Base-by-base conservation (phyloP, 1,140 invertebrate species). In the Elymnias hypermnestra region DNA sequence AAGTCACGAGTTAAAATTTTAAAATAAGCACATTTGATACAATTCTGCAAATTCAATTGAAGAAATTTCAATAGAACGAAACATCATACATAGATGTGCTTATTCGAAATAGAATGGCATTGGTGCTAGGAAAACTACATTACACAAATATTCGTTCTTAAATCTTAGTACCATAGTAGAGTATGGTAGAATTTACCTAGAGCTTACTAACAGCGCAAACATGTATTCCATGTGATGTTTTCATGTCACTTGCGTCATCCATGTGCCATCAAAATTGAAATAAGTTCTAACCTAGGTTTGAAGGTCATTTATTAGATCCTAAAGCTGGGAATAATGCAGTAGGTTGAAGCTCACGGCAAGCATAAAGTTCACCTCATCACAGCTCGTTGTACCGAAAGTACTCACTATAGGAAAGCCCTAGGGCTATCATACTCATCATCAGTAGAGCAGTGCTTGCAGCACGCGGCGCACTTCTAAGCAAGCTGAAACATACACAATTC, bases 381-480 rank as follows among this genome's bases (percentile, higher is more conserved):
- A 74, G 66, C 33, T 72, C 70, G 67, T 71, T 70, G 70, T 69
- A 56, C 43, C 57, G 65, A 53, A 38, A 63, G 57, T 66, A 67
- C 57, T 45, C 46, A 51, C 39, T 49, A 55, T 37, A 41, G 42
- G 13, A 26, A 44, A 25, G 39, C 40, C 43, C 47, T 53, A 53
- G 45, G 53, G 63, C 45, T 47, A 57, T 63, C 70, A 64, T 67
- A 39, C 55, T 68, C 48, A 61, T 69, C 72, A 76, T 68, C 56
- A 55, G 67, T 77, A 76, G 74, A 69, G 69, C 72, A 65, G 71
- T 71, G 74, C 72, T 76, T 79, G 71, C 63, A 73, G 71, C 64
- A 71, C 59, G 62, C 45, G 58, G 38, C 63, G 63, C 66, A 54
- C 62, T 62, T 53, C 74, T 82, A 79, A 81, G 73, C 76, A 78